Conservation (phyloP, 2,113 vertebrate species). For the Emydocephalus ijimae region DNA sequence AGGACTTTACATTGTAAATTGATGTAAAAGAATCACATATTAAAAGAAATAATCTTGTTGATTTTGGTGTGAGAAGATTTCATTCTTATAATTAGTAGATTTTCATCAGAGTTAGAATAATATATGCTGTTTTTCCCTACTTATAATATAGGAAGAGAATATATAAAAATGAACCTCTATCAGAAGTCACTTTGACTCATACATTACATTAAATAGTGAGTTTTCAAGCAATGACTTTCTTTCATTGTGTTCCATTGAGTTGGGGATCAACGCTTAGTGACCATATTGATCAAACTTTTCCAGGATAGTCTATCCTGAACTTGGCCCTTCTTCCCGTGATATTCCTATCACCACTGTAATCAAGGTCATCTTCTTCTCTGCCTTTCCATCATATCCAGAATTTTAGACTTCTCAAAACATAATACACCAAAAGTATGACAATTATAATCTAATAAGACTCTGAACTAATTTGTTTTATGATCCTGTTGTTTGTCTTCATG, state of each 20-base stretch:
- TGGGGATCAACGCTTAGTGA: background rate
- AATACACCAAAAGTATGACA: background rate
- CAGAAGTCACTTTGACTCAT: background rate
- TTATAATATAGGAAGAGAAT: background rate
- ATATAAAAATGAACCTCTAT: background rate
- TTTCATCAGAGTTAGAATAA: background rate
- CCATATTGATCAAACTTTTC: background rate
- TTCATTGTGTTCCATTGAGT: background rate
- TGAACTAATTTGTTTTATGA: background rate
- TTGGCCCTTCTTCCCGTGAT: background rate
- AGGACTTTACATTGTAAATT: background rate
- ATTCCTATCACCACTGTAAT: background rate
- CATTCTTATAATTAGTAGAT: background rate
- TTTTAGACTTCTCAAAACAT: background rate
- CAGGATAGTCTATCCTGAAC: background rate
- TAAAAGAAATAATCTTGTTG: background rate
- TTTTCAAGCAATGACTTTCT: background rate
- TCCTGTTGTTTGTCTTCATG: background rate
- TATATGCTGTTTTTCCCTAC: background rate
- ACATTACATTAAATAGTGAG: background rate
- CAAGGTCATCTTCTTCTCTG: background rate
- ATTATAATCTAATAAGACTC: background rate
- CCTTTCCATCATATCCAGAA: background rate
- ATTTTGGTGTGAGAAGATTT: background rate
- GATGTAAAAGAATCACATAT: background rate